phyloP scores from a whole-genome alignment of 2,113 vertebrate species.

The Myiagra hebetior region DNA sequence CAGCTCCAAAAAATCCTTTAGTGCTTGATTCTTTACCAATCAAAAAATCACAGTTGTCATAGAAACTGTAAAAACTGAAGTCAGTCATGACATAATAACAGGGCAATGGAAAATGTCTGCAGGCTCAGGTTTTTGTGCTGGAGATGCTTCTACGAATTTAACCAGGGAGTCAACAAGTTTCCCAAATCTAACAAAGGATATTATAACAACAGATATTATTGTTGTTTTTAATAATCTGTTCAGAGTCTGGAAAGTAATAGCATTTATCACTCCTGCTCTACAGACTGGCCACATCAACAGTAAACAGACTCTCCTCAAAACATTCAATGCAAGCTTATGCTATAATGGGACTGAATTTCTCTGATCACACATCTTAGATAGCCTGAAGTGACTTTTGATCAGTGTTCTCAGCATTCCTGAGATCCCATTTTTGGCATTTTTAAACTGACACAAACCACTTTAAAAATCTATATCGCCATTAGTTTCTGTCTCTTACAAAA shows the following conservation, averaged over 20 bases:
- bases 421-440: not conserved
- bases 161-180: not conserved
- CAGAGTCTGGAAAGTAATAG: not conserved
- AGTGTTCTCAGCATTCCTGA: not conserved
- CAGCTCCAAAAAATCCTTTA: conserved; percentile 26
- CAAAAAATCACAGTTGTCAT: conserved; percentile 70
- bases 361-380: not conserved
- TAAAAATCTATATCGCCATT: not conserved
- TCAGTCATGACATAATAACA: conserved; percentile 54
- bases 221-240: not conserved
- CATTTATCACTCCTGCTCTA: not conserved
- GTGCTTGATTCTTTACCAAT: conserved; percentile 52
- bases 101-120: conserved; percentile 55
- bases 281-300: not conserved
- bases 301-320: not conserved
- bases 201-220: not conserved
- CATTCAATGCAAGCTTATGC: not conserved
- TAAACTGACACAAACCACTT: not conserved
- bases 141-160: conserved; percentile 34
- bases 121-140: not conserved
- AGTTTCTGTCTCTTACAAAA: not conserved
- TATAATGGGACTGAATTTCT: not conserved
- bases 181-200: not conserved
- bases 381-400: not conserved
- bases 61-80: conserved; percentile 71